phyloP scores from a whole-genome alignment of 2,113 vertebrate species.

The Macaca mulatta region DNA sequence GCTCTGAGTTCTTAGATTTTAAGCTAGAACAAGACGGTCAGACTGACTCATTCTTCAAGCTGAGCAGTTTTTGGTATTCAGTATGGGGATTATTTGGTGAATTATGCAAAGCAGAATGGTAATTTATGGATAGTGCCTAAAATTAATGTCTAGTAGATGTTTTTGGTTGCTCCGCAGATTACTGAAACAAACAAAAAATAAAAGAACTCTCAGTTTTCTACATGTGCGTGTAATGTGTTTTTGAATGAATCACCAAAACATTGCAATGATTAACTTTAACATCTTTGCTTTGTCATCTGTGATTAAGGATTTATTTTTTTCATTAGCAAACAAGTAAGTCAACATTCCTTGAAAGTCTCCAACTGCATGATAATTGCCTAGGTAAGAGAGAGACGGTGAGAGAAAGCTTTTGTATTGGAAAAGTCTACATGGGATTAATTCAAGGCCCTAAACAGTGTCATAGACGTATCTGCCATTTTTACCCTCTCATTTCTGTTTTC shows the following conservation, averaged over 20 bases:
- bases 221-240: not conserved
- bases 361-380: not conserved
- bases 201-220: not conserved
- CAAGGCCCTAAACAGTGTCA: not conserved
- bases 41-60: not conserved
- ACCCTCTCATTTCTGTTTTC: not conserved
- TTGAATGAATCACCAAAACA: constrained; percentile 25
- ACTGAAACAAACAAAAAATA: not conserved
- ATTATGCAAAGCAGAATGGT: not conserved
- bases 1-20: not conserved
- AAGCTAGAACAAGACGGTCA: constrained; percentile 7
- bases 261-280: not conserved
- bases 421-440: not conserved
- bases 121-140: not conserved
- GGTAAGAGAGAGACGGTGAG: not conserved
- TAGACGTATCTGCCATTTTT: not conserved
- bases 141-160: not conserved
- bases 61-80: not conserved
- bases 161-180: not conserved
- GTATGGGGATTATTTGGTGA: not conserved
- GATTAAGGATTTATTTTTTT: not conserved
- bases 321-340: constrained; percentile 2
- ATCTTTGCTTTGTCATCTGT: not conserved
- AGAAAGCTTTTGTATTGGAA: not conserved
- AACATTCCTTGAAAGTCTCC: not conserved